Evolutionary conservation across 2,113 vertebrate genomes (phyloP), one percentile per base, ranked within the genome.

Genomic region (Oreotrochilus melanogaster): DNA sequence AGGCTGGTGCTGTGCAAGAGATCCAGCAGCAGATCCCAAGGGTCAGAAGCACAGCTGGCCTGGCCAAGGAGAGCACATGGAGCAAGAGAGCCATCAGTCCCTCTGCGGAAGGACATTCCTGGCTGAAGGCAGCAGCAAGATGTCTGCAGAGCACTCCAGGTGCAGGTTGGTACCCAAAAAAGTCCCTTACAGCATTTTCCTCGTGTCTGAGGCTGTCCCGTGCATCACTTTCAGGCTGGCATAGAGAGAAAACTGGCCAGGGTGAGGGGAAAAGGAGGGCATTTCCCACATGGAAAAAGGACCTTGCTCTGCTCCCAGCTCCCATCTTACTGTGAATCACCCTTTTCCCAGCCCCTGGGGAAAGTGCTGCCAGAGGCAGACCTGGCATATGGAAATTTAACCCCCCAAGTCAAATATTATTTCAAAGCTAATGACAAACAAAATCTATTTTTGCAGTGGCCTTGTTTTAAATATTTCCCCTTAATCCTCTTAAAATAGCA

Each of bases 391-490:
- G 96, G 95, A 97, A 97, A 97, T 97, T 96, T 97, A 96, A 97
- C 80, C 96, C 91, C 95, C 94, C 30, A 95, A 96, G 92, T 97
- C 97, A 98, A 98, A 98, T 91, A 94, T 97, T 97, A 97, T 97
- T 98, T 97, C 96, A 98, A 97, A 98, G 96, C 92, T 98, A 98
- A 98, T 96, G 97, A 97, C 96, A 98, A 98, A 98, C 94, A 97
- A 97, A 97, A 97, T 97, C 97, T 98, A 98, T 98, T 98, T 98
- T 98, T 98, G 97, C 96, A 97, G 95, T 91, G 96, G 97, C 93
- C 96, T 97, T 97, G 89, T 98, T 98, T 97, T 97, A 98, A 98
- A 96, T 96, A 97, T 97, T 98, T 97, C 92, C 92, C 92, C 96
- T 97, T 98, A 97, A 98, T 97, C 94, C 95, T 97, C 96, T 97